Evolutionary conservation across 2,888 invertebrate species (phyloP), one percentile per base, ranked within the genome.

Genomic region (Barypeithes pellucidus): DNA sequence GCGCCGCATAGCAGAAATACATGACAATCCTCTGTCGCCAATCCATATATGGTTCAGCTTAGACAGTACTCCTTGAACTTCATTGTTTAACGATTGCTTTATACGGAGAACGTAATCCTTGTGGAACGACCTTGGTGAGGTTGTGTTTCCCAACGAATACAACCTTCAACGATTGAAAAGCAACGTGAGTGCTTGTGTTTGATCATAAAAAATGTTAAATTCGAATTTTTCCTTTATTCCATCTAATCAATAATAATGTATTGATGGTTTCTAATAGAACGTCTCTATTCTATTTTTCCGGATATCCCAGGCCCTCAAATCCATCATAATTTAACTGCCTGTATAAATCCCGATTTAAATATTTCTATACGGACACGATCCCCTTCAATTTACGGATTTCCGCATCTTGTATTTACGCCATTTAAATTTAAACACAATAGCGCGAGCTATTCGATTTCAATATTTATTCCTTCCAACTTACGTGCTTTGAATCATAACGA

Each of bases 401-500:
- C 43, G 41, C 18, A 59, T 33, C 45, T 43, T 20, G 59, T 43
- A 43, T 67, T 67, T 67, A 59, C 20, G 59, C 7, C 57, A 47
- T 67, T 67, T 33, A 67, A 59, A 47, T 33, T 43, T 33, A 60
- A 47, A 36, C 24, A 67, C 67, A 59, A 59, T 60, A 47, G 36
- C 29, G 24, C 60, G 67, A 47, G 22, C 47, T 60, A 67, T 67
- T 60, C 59, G 36, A 67, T 59, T n/a, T 18, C 57, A 18, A 60
- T 67, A 67, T 57, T 47, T 45, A 8, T 47, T 54, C 29, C 3
- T 43, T 41, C 5, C 18, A 33, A 43, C 24, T 45, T 41, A 16
- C 67, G 47, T 67, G 67, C 9, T 14, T 22, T 24, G 67, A 67
- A 67, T 67, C 24, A 2, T 24, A 39, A 43, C 16, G 16, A 65